phyloP scores from a whole-genome alignment of 2,888 invertebrate species.

The Macaria notata region DNA sequence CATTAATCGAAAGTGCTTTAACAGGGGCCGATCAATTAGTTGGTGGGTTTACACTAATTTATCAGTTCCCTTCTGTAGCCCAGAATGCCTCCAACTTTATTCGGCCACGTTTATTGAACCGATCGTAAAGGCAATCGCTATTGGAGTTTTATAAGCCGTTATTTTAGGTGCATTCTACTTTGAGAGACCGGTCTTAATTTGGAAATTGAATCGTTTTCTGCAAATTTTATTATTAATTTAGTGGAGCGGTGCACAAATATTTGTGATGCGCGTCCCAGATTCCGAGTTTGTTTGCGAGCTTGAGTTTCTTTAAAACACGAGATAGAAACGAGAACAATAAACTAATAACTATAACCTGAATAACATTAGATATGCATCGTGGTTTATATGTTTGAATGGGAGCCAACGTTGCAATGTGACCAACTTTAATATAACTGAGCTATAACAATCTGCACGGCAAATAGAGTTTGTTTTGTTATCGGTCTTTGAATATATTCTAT shows the following conservation, averaged over 20 bases:
- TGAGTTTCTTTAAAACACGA: too few relatives aligned
- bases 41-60: conserved; percentile 40
- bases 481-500: neutral
- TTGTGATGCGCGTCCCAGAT: neutral
- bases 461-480: neutral
- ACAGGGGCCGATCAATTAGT: conserved; percentile 40
- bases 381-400: conserved; percentile 1
- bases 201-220: too few relatives aligned
- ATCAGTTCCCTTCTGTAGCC: conserved; percentile 36
- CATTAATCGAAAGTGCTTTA: conserved; percentile 5
- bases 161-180: conserved; percentile 6
- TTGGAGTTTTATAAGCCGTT: conserved; percentile 5
- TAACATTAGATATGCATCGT: neutral
- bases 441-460: neutral
- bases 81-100: conserved; percentile 35
- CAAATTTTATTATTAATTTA: too few relatives aligned
- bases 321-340: neutral
- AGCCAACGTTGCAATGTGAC: conserved; percentile 7
- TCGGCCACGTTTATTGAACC: conserved; percentile 27
- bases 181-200: conserved; percentile 3
- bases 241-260: neutral
- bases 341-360: conserved; percentile 2
- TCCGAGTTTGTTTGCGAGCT: too few relatives aligned
- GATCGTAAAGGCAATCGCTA: conserved; percentile 13
- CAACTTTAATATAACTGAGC: neutral